A percentile compares a stretch with the other conserved stretches of the same genome.
Conservation (phyloP, 2,888 invertebrate genomes). For the Eristalis pertinax region DNA sequence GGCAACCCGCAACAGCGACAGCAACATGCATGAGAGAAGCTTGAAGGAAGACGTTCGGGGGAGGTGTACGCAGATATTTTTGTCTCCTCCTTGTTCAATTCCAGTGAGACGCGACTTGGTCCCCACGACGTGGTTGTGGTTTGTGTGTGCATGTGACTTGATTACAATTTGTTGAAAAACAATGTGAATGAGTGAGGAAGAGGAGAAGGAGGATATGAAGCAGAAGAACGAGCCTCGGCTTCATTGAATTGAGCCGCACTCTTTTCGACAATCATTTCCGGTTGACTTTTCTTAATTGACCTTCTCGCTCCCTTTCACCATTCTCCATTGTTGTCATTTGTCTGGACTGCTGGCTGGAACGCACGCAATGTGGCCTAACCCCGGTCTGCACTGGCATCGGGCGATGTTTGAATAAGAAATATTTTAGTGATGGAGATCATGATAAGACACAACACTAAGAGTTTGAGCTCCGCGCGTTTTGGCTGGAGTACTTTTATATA, state of each 20-base stretch:
- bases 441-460: slow-evolving; percentile 22
- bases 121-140: slow-evolving; percentile 36
- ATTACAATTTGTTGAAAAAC: slow-evolving; percentile 59
- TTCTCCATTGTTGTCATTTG: slow-evolving; percentile 22
- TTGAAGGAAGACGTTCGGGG: neutral
- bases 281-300: slow-evolving; percentile 79
- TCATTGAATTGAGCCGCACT: slow-evolving; percentile 66
- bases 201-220: neutral
- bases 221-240: slow-evolving; percentile 36
- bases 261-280: slow-evolving; percentile 78
- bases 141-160: slow-evolving; percentile 6
- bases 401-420: slow-evolving; percentile 42
- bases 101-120: slow-evolving; percentile 6
- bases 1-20: slow-evolving; percentile 16
- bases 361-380: slow-evolving; percentile 28
- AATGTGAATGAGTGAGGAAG: neutral
- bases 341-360: slow-evolving; percentile 33
- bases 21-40: neutral
- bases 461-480: too few species aligned
- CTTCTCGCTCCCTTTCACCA: slow-evolving; percentile 74
- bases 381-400: slow-evolving; percentile 7
- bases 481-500: neutral
- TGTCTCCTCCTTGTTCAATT: slow-evolving; percentile 32
- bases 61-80: slow-evolving; percentile 41
- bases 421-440: slow-evolving; percentile 30